Evolutionary conservation across 2,113 vertebrate species (phyloP).

Genomic region (Stegastes partitus): DNA sequence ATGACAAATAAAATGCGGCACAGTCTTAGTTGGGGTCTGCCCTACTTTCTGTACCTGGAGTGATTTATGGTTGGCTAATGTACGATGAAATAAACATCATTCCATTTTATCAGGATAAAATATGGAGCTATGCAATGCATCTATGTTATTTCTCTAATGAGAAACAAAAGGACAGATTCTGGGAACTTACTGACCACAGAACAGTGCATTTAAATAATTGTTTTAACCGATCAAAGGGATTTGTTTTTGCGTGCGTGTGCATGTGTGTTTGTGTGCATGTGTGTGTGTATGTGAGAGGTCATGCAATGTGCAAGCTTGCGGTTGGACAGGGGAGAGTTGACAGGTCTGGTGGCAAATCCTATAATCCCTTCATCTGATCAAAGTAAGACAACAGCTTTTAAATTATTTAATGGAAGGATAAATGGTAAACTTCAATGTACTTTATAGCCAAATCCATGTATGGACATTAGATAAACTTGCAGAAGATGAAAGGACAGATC

Average conservation of each 20-base stretch:
- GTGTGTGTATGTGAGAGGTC: conserved; percentile 34
- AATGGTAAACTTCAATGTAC: conserved; percentile 66
- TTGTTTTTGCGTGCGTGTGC: conserved; percentile 49
- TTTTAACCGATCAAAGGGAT: conserved; percentile 83
- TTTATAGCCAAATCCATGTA: conserved; percentile 30
- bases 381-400: conserved; percentile 83
- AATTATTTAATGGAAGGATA: conserved; percentile 80
- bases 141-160: conserved; percentile 82
- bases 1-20: conserved; percentile 29
- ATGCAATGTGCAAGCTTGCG: conserved; percentile 52
- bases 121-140: conserved; percentile 65
- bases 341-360: conserved; percentile 77
- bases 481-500: not conserved
- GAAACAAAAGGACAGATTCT: conserved; percentile 67
- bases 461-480: not conserved
- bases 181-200: conserved; percentile 62
- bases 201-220: conserved; percentile 87
- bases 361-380: conserved; percentile 85
- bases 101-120: conserved; percentile 74
- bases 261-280: conserved; percentile 42
- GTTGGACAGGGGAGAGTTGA: conserved; percentile 58
- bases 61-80: conserved; percentile 66
- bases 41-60: conserved; percentile 55
- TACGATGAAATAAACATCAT: conserved; percentile 63
- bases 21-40: conserved; percentile 37